Base-by-base conservation (phyloP, 1,140 invertebrate genomes). In the Drosophila tropicalis region DNA sequence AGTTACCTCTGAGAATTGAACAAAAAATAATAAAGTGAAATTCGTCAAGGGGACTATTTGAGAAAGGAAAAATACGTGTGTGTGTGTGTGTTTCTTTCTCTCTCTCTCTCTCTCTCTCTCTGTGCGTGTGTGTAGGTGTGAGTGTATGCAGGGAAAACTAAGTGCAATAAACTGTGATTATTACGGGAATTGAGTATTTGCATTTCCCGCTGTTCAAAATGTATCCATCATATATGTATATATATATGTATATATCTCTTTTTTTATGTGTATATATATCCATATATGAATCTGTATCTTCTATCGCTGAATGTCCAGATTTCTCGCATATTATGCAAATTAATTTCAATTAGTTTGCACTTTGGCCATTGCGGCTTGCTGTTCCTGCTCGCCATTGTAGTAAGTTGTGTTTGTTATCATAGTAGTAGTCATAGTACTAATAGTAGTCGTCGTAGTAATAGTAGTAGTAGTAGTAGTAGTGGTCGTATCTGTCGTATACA, bases 321-420 rank as follows among this genome's bases (percentile, higher is more conserved):
- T 80, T 74, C 2, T 19, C 29, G 17, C 22, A 72, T 83, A 80
- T 84, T 89, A 89, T 89, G 84, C 84, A 89, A 89, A 89, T 89
- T 89, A 89, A 89, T 84, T 89, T 89, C 84, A 89, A 89, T 89
- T 89, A 77, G 84, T 89, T 89, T 89, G 84, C 84, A 89, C 84
- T 89, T 84, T 89, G 84, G 68, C 41, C 72, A 51, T 56, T 63
- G 41, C 57, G 47, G 47, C 17, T 76, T 77, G 47, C 60, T 81
- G 82, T 72, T 84, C 70, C 60, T 79, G 61, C 60, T 82, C 44
- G 61, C 71, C 64, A 62, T 62, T 41, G 2, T 39, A 17, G 32
- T 70, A 32, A 58, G 56, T 58, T 58, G 55, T 47, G 13, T 15
- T 73, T 62, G 68, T 34, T 57, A 39, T 68, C 47, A 19, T 60